Evolutionary conservation across 2,113 vertebrate species (phyloP).

Genomic region (Gavialis gangeticus): DNA sequence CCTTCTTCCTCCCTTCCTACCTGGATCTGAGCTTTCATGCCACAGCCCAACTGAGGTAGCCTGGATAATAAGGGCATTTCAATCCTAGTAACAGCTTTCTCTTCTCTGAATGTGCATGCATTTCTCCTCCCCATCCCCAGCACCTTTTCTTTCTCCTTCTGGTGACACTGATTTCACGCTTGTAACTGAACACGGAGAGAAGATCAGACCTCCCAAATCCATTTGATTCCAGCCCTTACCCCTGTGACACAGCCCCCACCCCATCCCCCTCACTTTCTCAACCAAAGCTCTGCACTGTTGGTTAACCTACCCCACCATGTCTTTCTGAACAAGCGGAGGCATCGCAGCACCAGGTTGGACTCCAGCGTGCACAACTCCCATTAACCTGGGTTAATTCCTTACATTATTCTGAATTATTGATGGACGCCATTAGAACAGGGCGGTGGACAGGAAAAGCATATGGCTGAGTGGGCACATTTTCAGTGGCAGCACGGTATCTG

Average conservation of each 20-base stretch:
- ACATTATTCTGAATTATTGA: slow-evolving; percentile 73
- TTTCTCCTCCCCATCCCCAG: neutral
- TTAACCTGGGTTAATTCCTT: slow-evolving; percentile 56
- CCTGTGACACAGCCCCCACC: neutral
- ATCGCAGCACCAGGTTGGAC: neutral
- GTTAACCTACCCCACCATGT: neutral
- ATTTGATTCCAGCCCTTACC: neutral
- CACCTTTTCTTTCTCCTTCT: neutral
- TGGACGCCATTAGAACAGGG: slow-evolving; percentile 62
- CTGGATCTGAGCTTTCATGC: neutral
- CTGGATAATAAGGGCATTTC: neutral
- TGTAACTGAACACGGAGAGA: neutral
- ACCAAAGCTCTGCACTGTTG: neutral
- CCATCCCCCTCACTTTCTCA: neutral
- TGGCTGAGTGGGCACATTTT: slow-evolving; percentile 61
- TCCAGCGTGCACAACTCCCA: neutral
- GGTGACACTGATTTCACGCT: neutral
- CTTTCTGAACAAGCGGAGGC: accelerated
- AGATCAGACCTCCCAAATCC: neutral
- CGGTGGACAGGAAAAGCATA: slow-evolving; percentile 57
- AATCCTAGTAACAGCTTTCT: neutral
- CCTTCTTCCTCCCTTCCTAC: neutral
- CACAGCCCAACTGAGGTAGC: no score
- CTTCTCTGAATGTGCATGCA: neutral
- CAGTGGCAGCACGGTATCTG: slow-evolving; percentile 17